Evolutionary conservation across 2,888 invertebrate species (phyloP).

Genomic region (Venustoraphidia nigricollis): DNA sequence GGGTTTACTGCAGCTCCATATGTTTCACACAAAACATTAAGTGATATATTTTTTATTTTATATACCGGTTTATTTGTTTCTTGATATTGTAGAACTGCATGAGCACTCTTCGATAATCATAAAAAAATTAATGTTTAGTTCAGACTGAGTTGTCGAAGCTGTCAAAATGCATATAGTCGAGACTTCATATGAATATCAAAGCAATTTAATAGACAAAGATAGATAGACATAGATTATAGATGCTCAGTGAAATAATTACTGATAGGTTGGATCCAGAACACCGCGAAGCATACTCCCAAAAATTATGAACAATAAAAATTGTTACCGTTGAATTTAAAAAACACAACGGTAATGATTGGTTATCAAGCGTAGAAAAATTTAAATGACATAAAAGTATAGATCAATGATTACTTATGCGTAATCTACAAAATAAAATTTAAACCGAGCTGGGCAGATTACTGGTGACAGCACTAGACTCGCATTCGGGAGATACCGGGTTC

Average conservation of each 20-base stretch:
- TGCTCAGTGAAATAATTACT: too few species aligned
- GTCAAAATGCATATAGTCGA: too few species aligned
- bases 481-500: too few species aligned
- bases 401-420: neutral
- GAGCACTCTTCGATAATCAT: slow-evolving; percentile 47
- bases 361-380: slow-evolving; percentile 7
- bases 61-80: slow-evolving; percentile 82
- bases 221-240: too few species aligned
- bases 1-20: slow-evolving; percentile 81
- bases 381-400: slow-evolving; percentile 2
- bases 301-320: too few species aligned
- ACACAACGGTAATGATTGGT: slow-evolving; percentile 11
- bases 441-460: too few species aligned
- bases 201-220: too few species aligned
- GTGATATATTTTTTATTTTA: slow-evolving; percentile 84
- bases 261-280: too few species aligned
- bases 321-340: too few species aligned
- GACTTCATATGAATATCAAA: neutral
- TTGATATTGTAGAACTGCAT: slow-evolving; percentile 81
- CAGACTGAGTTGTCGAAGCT: too few species aligned
- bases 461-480: too few species aligned
- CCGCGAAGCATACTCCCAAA: too few species aligned
- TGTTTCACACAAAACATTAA: slow-evolving; percentile 80
- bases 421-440: neutral
- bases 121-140: slow-evolving; percentile 4